Evolutionary conservation across 2,797 vertebrate species (phyloP).

Genomic region (Delichon dasypus): DNA sequence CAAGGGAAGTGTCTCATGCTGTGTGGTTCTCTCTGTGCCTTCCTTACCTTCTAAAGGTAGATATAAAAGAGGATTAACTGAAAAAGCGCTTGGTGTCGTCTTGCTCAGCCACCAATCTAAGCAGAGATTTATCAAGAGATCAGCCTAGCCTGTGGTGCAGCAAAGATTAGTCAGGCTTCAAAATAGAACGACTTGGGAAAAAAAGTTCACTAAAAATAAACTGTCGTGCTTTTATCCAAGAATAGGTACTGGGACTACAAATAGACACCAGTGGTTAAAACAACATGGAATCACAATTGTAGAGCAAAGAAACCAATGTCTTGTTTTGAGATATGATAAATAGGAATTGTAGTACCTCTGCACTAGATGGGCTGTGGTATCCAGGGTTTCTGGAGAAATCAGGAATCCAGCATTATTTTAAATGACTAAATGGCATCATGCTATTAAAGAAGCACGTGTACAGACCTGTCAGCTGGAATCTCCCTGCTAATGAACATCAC

Average conservation of each 20-base stretch:
- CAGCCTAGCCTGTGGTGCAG: constrained; percentile 63
- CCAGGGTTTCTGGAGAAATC: background rate
- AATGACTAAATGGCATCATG: background rate
- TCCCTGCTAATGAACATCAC: background rate
- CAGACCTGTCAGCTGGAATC: background rate
- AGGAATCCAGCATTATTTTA: background rate
- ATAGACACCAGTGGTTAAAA: constrained; percentile 34
- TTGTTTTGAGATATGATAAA: background rate
- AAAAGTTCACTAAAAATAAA: constrained; percentile 71
- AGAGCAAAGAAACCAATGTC: background rate
- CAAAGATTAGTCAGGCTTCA: constrained; percentile 74
- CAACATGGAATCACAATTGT: background rate
- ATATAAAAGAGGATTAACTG: constrained; percentile 52
- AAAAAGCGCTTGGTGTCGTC: constrained; percentile 61
- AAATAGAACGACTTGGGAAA: constrained; percentile 70
- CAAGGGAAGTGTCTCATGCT: background rate
- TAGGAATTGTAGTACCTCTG: background rate
- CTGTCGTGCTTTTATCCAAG: constrained; percentile 19
- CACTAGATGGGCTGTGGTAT: background rate
- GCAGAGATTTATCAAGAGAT: constrained; percentile 75
- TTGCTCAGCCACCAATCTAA: constrained; percentile 67
- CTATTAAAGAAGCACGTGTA: background rate
- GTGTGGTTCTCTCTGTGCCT: background rate
- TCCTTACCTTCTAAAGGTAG: constrained; percentile 2
- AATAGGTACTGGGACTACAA: constrained; percentile 48